phyloP scores from a whole-genome alignment of 2,113 vertebrate species.

The Syngnathus scovelli region DNA sequence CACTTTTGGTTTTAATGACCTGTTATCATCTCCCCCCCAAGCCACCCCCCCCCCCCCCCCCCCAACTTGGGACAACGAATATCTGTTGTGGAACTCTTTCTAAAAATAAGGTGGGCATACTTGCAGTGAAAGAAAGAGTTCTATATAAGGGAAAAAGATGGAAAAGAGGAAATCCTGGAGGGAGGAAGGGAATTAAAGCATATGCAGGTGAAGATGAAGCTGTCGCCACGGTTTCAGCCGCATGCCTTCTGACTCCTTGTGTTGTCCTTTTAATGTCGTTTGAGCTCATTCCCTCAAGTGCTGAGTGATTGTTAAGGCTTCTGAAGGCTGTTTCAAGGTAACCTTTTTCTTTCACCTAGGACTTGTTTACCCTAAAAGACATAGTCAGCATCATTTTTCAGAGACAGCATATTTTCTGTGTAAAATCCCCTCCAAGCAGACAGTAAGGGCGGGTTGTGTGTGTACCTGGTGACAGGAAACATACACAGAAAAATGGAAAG shows the following conservation, averaged over 20 bases:
- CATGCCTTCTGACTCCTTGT: constrained; percentile 37
- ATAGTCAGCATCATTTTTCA: constrained; percentile 25
- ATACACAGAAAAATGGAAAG: constrained; percentile 48
- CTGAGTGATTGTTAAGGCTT: constrained; percentile 46
- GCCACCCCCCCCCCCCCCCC: background rate
- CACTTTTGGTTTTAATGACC: constrained; percentile 40
- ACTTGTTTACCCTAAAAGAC: constrained; percentile 35
- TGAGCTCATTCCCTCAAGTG: constrained; percentile 44
- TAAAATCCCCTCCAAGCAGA: background rate
- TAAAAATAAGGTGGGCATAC: constrained; percentile 61
- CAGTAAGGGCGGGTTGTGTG: background rate
- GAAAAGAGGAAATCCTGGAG: constrained; percentile 28
- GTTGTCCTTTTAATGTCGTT: constrained; percentile 44
- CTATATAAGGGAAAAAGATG: constrained; percentile 54
- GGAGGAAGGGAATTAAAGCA: constrained; percentile 15
- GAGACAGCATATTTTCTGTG: constrained; percentile 14
- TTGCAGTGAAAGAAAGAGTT: constrained; percentile 55
- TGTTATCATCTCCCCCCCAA: constrained; percentile 27
- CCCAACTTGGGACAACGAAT: constrained; percentile 57
- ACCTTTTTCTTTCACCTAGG: constrained; percentile 48
- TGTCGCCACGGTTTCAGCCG: constrained; percentile 38
- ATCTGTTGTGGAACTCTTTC: constrained; percentile 47
- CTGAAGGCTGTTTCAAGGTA: constrained; percentile 38
- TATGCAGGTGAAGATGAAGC: constrained; percentile 46
- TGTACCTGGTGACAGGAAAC: constrained; percentile 30